Evolutionary conservation across 2,113 vertebrate genomes (phyloP).

Genomic region (Platichthys flesus): DNA sequence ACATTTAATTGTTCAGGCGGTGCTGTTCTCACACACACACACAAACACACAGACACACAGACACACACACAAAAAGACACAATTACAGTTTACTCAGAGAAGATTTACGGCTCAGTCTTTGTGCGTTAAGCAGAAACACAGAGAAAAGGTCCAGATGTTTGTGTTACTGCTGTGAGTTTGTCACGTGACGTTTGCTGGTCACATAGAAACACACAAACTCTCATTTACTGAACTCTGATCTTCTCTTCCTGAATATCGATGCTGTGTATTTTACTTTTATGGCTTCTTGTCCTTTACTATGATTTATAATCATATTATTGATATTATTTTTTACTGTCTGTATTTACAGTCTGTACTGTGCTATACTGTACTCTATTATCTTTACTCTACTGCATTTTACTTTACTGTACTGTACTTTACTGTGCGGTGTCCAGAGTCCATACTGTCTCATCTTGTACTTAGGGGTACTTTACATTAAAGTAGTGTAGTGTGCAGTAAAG

Average conservation of each 20-base stretch:
- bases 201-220: neutral
- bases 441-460: neutral
- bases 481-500: neutral
- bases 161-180: neutral
- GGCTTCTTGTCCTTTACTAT: neutral
- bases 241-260: neutral
- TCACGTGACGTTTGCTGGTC: neutral
- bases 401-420: neutral
- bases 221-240: neutral
- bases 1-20: neutral
- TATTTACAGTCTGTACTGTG: neutral
- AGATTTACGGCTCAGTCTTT: neutral
- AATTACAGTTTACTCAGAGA: slow-evolving; percentile 2
- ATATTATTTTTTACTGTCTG: neutral
- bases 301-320: too few relatives aligned
- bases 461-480: neutral
- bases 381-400: too few relatives aligned
- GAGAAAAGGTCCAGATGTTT: slow-evolving; percentile 2
- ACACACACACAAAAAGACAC: neutral
- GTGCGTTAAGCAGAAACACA: neutral
- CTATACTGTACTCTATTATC: neutral
- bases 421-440: too few relatives aligned
- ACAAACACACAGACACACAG: neutral
- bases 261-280: too few relatives aligned
- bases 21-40: neutral